These are phyloP conservation scores for Cinclus cinclus DNA, from an alignment of 2,113 vertebrate species.

Conservation along the genomic window DNA sequence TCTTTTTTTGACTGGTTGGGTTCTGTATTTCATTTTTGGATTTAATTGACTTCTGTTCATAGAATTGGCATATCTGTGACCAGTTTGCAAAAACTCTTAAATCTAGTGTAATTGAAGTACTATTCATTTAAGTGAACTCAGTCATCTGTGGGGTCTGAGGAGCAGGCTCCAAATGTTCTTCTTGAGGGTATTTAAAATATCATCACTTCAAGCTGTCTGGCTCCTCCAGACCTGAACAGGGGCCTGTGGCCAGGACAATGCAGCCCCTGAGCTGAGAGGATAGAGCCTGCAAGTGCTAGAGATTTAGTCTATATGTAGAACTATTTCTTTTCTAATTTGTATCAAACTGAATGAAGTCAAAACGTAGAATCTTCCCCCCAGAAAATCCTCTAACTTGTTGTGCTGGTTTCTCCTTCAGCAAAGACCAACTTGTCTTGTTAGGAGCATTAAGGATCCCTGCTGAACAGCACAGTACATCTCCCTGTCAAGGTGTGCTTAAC, in stretches of 20 bases:
- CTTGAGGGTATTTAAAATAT: background rate
- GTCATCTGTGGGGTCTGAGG: background rate
- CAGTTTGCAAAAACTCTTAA: background rate
- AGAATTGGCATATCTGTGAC: background rate
- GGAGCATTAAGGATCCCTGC: background rate
- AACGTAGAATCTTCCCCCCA: background rate
- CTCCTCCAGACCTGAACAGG: background rate
- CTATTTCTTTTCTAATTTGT: background rate
- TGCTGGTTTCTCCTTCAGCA: background rate
- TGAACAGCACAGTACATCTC: background rate
- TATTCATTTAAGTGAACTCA: background rate
- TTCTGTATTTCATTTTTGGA: background rate
- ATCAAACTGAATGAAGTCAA: background rate
- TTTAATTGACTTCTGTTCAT: background rate
- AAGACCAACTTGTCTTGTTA: background rate
- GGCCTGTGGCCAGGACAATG: background rate
- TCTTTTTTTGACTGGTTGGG: background rate
- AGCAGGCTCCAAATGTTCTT: background rate
- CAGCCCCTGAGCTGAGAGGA: background rate
- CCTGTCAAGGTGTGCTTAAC: background rate
- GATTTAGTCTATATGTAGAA: background rate
- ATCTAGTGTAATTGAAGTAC: background rate
- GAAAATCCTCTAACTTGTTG: background rate
- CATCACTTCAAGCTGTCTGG: background rate
- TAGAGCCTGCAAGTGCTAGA: background rate